phyloP scores from a whole-genome alignment of 2,797 vertebrate genomes.

The Megalops cyprinoides region DNA sequence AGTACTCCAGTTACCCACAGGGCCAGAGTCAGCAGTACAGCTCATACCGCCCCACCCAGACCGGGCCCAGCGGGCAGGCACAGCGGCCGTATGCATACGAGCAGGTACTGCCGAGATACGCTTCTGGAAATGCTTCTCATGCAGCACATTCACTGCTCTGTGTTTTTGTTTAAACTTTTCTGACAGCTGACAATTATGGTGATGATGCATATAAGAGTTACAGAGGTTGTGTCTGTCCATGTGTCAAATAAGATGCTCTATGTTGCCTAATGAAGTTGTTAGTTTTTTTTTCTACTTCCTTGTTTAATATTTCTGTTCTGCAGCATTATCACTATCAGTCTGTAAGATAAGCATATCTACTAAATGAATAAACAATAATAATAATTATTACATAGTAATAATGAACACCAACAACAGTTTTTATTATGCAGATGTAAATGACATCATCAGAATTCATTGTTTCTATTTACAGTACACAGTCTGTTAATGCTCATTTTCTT shows the following conservation, averaged over 20 bases:
- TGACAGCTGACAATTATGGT: neutral
- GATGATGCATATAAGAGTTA: too few relatives aligned
- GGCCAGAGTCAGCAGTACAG: slow-evolving; percentile 90
- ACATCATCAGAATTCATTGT: neutral
- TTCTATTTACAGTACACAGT: neutral
- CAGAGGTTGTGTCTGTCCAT: too few relatives aligned
- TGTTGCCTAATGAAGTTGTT: too few relatives aligned
- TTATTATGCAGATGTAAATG: neutral
- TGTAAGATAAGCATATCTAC: too few relatives aligned
- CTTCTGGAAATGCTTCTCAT: slow-evolving; percentile 79
- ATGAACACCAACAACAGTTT: neutral
- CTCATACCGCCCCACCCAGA: slow-evolving; percentile 86
- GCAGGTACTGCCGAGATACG: slow-evolving; percentile 75
- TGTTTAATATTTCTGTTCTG: too few relatives aligned
- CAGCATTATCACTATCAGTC: neutral
- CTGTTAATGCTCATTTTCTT: neutral
- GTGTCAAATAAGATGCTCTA: too few relatives aligned
- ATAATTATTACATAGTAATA: too few relatives aligned
- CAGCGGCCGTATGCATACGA: slow-evolving; percentile 91
- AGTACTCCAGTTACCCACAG: slow-evolving; percentile 93
- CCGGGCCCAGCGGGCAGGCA: slow-evolving; percentile 81
- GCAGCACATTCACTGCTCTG: too few relatives aligned
- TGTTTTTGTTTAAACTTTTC: neutral
- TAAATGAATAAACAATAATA: too few relatives aligned
- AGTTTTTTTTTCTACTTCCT: too few relatives aligned